A percentile compares a stretch with the other conserved stretches of the same genome.
These are phyloP conservation scores for Bovichtus variegatus DNA, from an alignment of 2,797 vertebrate genomes.

Conservation along the genomic window DNA sequence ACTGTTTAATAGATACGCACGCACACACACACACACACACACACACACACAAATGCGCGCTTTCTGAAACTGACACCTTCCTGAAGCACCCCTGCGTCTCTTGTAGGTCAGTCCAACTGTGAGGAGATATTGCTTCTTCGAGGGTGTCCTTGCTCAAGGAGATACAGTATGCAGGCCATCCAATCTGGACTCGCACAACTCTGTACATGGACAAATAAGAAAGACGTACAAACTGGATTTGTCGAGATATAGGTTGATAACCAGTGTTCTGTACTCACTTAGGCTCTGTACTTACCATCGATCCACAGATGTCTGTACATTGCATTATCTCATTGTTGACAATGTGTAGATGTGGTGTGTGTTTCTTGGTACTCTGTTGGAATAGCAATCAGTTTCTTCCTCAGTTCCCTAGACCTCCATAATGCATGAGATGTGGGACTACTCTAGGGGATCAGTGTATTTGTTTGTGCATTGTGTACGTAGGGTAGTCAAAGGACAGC, in stretches of 20 bases:
- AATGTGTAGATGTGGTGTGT: constrained; percentile 46
- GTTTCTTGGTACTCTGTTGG: constrained; percentile 45
- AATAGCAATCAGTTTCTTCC: constrained; percentile 59
- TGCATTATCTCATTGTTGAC: constrained; percentile 63
- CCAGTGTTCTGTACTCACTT: constrained; percentile 17
- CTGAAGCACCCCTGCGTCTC: constrained; percentile 54
- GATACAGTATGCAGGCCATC: constrained; percentile 51
- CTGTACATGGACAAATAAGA: constrained; percentile 12
- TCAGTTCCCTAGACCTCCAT: constrained; percentile 51
- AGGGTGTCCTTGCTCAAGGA: constrained; percentile 76
- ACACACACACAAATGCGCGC: constrained; percentile 15
- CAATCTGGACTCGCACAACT: constrained; percentile 48
- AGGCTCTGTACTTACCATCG: constrained; percentile 13
- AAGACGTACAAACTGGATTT: constrained; percentile 24
- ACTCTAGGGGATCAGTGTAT: constrained; percentile 26
- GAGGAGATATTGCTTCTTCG: constrained; percentile 78
- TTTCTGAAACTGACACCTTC: constrained; percentile 32
- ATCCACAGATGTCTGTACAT: constrained; percentile 49
- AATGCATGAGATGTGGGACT: constrained; percentile 63
- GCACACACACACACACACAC: not conserved
- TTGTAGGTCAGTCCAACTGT: constrained; percentile 72
- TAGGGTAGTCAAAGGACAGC: constrained; percentile 34
- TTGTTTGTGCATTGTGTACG: constrained; percentile 37
- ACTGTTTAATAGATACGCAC: not conserved
- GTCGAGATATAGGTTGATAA: constrained; percentile 29